These are phyloP conservation scores for Pandemis cinnamomeana DNA, from an alignment of 2,888 invertebrate species.

Conservation along the genomic window DNA sequence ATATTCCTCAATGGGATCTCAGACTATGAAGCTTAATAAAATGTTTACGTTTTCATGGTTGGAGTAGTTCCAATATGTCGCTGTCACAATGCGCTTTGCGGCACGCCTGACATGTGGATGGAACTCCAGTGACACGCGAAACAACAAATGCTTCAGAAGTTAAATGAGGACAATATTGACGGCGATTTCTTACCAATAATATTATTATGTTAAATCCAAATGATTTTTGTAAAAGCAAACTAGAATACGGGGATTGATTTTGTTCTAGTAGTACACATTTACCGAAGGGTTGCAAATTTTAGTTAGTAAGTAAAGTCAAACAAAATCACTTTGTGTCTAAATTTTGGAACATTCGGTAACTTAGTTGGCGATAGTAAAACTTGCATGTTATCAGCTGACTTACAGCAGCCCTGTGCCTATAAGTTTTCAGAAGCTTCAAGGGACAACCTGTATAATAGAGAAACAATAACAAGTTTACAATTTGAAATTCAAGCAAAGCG, in stretches of 20 bases:
- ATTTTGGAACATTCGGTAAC: too few species aligned
- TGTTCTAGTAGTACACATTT: too few species aligned
- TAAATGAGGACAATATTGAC: neutral
- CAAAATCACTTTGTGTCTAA: too few species aligned
- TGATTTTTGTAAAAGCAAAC: neutral
- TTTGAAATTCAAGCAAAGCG: slow-evolving; percentile 38
- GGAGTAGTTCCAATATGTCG: slow-evolving; percentile 36
- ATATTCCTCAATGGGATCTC: neutral
- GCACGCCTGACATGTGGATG: slow-evolving; percentile 37
- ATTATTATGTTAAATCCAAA: neutral
- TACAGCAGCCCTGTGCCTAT: neutral
- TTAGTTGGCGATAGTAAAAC: too few species aligned
- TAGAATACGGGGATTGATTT: too few species aligned
- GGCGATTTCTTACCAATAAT: neutral
- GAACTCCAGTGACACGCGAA: slow-evolving; percentile 44
- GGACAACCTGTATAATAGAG: slow-evolving; percentile 1
- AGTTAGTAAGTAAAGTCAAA: too few species aligned
- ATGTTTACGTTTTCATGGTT: slow-evolving; percentile 21
- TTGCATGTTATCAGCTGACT: too few species aligned
- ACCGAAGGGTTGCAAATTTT: too few species aligned
- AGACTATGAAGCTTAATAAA: neutral
- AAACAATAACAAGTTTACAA: slow-evolving; percentile 21
- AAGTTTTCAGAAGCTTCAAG: neutral
- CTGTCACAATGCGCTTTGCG: slow-evolving; percentile 26
- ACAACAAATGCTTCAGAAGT: slow-evolving; percentile 19